These are phyloP conservation scores for Xenopus laevis DNA, from an alignment of 2,113 vertebrate genomes.

Conservation along the genomic window DNA sequence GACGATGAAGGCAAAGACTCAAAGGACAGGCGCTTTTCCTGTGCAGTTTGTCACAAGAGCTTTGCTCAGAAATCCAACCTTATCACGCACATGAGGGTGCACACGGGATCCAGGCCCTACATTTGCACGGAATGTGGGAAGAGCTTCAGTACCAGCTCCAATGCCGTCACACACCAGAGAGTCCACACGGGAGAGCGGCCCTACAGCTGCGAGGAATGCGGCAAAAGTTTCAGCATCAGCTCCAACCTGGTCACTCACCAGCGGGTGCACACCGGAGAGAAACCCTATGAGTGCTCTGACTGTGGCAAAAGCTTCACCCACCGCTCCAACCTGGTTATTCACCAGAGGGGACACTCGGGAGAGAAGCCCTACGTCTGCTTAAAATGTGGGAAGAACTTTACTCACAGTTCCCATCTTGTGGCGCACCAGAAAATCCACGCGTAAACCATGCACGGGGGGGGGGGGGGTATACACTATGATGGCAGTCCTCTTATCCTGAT, in stretches of 20 bases:
- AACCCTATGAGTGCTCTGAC: conserved; percentile 34
- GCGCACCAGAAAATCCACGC: conserved; percentile 31
- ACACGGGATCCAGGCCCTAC: conserved; percentile 20
- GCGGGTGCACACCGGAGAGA: conserved; percentile 37
- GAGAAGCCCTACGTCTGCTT: conserved; percentile 32
- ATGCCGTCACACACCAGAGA: conserved; percentile 29
- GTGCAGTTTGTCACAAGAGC: conserved; percentile 31
- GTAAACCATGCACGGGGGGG: not conserved
- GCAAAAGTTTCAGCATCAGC: conserved; percentile 37
- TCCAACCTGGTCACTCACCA: conserved; percentile 36
- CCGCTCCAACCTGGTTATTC: conserved; percentile 34
- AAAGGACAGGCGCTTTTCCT: conserved; percentile 6
- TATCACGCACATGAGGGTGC: conserved; percentile 25
- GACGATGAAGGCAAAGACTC: not conserved
- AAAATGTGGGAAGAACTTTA: conserved; percentile 26
- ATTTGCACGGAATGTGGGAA: conserved; percentile 38
- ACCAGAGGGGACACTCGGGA: conserved; percentile 27
- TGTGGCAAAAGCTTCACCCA: conserved; percentile 43
- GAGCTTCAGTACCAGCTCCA: conserved; percentile 29
- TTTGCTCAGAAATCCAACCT: conserved; percentile 37
- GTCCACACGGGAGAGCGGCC: conserved; percentile 21
- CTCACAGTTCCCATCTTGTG: conserved; percentile 30
- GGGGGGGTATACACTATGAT: too few relatives aligned
- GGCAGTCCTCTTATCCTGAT: too few relatives aligned
- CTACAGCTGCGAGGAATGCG: conserved; percentile 29